Base-by-base conservation (phyloP, 64 coral and sea anemone genomes). In the Hydrozoanthus tunicans region DNA sequence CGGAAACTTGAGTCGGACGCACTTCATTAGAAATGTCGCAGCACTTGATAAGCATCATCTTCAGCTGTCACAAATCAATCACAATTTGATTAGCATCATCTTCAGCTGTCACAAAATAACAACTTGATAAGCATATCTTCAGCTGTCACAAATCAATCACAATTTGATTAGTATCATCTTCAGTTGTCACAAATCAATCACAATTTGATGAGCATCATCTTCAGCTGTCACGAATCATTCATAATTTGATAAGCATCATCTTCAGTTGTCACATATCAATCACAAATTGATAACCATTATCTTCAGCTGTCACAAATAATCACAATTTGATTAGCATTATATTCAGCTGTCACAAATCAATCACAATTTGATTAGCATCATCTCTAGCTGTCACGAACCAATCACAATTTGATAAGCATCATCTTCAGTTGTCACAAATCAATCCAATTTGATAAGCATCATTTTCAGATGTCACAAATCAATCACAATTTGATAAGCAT, bases 21-120 rank as follows among this genome's bases (percentile, higher is more conserved):
- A 94, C 93, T 92, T 94, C 93, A 79, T 94, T 94, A 20, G 93
- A 94, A 81, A 91, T 94, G 55, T 94, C 93, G 62, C 93, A 94
- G 59, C 93, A 94, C 78, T 94, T 94, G 23, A 94, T 94, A 5
- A 94, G 90, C 78, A 94, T 92, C 90, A 91, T 94, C 90, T 94
- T 94, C 27, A 94, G 76, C 93, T 94, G 67, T 71, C 56, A 73
- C 17, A 74, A 53, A 58, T 58, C 65, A 69, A n/a, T 69, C 65
- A 69, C 10, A 14, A 66, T 9, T 17, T 13, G 65, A 69, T 5
- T 13, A 17, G 15, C 14, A 70, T 26, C 67, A 70, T 5, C 7
- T 23, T 20, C 25, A 13, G 67, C 67, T 24, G 20, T 20, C 20
- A 20, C 20, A 20, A 20, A 20, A 20, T 20, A 20, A 20, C 20